phyloP scores from a whole-genome alignment of 2,113 vertebrate genomes.

The Pao palembangensis region DNA sequence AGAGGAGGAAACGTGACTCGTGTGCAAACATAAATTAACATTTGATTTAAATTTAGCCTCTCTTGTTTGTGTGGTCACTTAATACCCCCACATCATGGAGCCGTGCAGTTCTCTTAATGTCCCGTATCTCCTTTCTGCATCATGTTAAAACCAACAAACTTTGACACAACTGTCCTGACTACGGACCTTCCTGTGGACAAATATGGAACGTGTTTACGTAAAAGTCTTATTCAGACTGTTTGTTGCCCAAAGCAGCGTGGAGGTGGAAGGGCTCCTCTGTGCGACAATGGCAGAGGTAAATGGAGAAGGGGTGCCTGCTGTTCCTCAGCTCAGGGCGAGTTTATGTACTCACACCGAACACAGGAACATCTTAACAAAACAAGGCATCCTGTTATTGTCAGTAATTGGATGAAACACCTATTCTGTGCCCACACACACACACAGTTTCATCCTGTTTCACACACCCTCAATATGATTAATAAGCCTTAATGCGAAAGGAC shows the following conservation, averaged over 20 bases:
- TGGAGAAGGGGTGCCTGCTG: background rate
- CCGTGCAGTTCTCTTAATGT: background rate
- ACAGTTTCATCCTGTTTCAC: conserved; percentile 41
- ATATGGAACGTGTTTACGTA: conserved; percentile 39
- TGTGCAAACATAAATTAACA: no score
- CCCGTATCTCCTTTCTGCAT: conserved; percentile 6
- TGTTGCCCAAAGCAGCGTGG: conserved; percentile 28
- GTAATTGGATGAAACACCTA: conserved; percentile 39
- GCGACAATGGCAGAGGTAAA: conserved; percentile 43
- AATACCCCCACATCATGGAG: no score
- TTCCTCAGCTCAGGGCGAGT: conserved; percentile 55
- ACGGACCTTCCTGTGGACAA: conserved; percentile 13
- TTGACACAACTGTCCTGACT: no score
- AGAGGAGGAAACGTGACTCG: no score
- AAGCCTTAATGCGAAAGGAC: conserved; percentile 42
- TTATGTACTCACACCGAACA: conserved; percentile 36
- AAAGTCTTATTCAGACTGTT: conserved; percentile 24
- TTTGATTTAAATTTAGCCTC: no score
- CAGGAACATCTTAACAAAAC: conserved; percentile 65
- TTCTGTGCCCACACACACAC: conserved; percentile 14
- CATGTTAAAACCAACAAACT: no score
- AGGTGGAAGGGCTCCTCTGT: background rate
- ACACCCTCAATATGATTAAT: conserved; percentile 51
- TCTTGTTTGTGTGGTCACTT: no score
- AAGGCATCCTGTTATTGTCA: conserved; percentile 67